These are phyloP conservation scores for Sitobion miscanthi DNA, from an alignment of 1,140 invertebrate genomes.

Conservation along the genomic window DNA sequence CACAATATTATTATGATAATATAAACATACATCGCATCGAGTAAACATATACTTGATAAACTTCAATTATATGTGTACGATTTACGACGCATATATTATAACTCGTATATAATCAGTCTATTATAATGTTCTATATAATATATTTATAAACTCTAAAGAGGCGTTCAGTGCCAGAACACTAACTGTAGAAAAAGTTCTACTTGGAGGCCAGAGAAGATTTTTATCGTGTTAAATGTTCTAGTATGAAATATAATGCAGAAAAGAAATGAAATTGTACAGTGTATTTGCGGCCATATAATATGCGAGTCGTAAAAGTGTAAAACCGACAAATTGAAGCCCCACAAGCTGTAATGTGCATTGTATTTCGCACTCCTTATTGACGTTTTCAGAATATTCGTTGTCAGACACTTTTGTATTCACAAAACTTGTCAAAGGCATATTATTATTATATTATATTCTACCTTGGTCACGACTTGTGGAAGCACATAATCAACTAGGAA, in stretches of 20 bases:
- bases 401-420: neutral
- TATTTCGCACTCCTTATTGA: conserved; percentile 7
- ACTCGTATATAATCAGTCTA: neutral
- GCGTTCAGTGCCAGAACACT: neutral
- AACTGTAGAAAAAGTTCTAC: neutral
- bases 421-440: neutral
- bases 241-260: neutral
- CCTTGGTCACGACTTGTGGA: neutral
- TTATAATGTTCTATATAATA: neutral
- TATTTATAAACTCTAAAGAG: neutral
- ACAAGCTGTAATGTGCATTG: neutral
- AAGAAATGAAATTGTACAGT: neutral
- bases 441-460: neutral
- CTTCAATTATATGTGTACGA: neutral
- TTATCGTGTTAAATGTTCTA: neutral
- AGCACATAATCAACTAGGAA: neutral
- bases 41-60: neutral
- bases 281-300: neutral
- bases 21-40: neutral
- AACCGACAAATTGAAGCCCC: neutral
- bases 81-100: neutral
- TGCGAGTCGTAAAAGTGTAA: neutral
- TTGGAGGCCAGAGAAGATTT: neutral
- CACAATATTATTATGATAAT: neutral
- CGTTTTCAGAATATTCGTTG: neutral